Evolutionary conservation across 2,888 invertebrate species (phyloP).

Genomic region (Silvanus unidentatus): DNA sequence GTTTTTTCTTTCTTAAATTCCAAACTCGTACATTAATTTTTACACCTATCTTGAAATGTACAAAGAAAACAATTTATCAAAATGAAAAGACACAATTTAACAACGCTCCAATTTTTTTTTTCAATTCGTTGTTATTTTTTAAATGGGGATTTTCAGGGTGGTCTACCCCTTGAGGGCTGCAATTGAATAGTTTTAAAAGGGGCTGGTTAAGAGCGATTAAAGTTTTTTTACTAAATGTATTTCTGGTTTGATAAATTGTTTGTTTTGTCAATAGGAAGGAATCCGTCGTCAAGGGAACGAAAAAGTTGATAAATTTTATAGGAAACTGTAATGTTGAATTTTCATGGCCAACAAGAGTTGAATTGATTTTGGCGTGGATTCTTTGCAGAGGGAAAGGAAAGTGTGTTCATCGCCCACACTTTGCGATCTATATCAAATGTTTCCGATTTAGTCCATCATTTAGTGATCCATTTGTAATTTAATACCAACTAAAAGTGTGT

Average conservation of each 20-base stretch:
- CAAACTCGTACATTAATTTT: constrained; percentile 18
- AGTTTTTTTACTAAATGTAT: constrained; percentile 13
- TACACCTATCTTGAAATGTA: constrained; percentile 25
- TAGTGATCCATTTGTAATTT: constrained; percentile 36
- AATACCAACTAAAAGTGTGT: constrained; percentile 32
- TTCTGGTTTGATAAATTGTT: constrained; percentile 33
- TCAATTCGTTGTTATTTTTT: constrained; percentile 18
- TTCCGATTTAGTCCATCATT: constrained; percentile 12
- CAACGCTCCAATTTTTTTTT: constrained; percentile 31
- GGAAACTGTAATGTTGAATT: too few species aligned
- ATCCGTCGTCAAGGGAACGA: constrained; percentile 7
- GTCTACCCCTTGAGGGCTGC: constrained; percentile 30
- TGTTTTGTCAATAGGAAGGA: constrained; percentile 30
- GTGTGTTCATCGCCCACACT: too few species aligned
- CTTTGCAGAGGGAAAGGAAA: neutral
- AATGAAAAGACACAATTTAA: constrained; percentile 14
- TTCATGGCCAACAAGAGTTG: too few species aligned
- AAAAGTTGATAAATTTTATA: too few species aligned
- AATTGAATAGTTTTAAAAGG: constrained; percentile 26
- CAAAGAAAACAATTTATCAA: constrained; percentile 34
- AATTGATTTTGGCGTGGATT: neutral
- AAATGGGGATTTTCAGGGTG: constrained; percentile 26
- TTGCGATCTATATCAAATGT: too few species aligned
- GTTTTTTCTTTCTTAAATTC: too few species aligned
- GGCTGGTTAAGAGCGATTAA: constrained; percentile 31